Percentiles rank a stretch among this genome's conserved stretches.
phyloP scores from a whole-genome alignment of 92 coral and sea anemone species.

The Siderastrea siderea region DNA sequence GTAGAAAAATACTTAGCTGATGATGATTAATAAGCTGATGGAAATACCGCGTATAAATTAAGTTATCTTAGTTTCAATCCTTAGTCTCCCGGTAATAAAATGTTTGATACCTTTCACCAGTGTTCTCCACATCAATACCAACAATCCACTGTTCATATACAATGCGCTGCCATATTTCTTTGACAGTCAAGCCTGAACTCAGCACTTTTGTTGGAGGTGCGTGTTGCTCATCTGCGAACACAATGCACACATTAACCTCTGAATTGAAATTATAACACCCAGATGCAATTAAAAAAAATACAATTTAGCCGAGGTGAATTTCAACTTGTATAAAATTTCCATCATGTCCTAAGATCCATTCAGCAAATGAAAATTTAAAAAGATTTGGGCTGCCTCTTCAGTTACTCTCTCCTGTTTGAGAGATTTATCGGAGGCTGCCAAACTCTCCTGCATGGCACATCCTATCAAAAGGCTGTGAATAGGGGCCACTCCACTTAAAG shows the following conservation, averaged over 20 bases:
- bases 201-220: background rate
- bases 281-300: too few species aligned
- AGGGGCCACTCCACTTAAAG: background rate
- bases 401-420: too few species aligned
- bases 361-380: too few species aligned
- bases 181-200: slow-evolving; percentile 17
- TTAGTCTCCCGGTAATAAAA: too few species aligned
- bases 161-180: slow-evolving; percentile 65
- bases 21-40: too few species aligned
- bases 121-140: slow-evolving; percentile 76
- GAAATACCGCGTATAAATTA: too few species aligned
- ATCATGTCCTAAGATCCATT: too few species aligned
- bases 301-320: too few species aligned
- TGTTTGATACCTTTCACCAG: slow-evolving; percentile 64
- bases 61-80: too few species aligned
- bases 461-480: background rate
- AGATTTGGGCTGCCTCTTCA: too few species aligned
- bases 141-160: slow-evolving; percentile 71
- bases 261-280: background rate
- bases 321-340: too few species aligned
- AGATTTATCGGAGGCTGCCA: background rate
- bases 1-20: too few species aligned
- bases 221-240: background rate
- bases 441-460: background rate
- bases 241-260: background rate